Percentiles rank a stretch among this genome's conserved stretches.
Evolutionary conservation across 2,888 invertebrate genomes (phyloP).

Genomic region (Papilio elwesi): DNA sequence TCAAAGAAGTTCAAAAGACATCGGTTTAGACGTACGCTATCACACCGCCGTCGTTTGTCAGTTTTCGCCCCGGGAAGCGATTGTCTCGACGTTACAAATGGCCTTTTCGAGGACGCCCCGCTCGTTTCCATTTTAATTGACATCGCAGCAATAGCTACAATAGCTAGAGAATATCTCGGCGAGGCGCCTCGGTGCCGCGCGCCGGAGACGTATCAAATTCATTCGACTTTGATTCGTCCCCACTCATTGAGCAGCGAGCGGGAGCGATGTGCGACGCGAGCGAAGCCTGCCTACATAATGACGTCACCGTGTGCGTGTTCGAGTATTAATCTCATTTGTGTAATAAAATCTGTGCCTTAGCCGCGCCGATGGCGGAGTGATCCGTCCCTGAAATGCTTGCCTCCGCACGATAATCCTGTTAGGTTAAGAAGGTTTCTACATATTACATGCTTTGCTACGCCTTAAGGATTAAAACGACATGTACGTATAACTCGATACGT

Average conservation of each 20-base stretch:
- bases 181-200: conserved; percentile 44
- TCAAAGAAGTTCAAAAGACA: conserved; percentile 82
- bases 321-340: conserved; percentile 83
- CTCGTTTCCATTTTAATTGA: conserved; percentile 72
- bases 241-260: conserved; percentile 43
- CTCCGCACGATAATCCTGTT: conserved; percentile 88
- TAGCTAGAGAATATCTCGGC: conserved; percentile 46
- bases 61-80: conserved; percentile 70
- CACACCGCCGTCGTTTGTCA: conserved; percentile 74
- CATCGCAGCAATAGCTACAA: conserved; percentile 51
- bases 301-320: conserved; percentile 59
- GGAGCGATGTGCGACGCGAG: not conserved
- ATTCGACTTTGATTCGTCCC: conserved; percentile 51
- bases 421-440: conserved; percentile 89
- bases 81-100: conserved; percentile 75
- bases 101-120: conserved; percentile 68
- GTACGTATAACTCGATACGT: conserved; percentile 74
- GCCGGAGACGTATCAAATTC: conserved; percentile 45
- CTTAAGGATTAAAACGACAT: conserved; percentile 86
- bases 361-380: conserved; percentile 74
- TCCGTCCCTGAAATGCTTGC: conserved; percentile 85
- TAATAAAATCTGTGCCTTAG: conserved; percentile 84
- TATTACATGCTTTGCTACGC: conserved; percentile 88
- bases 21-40: conserved; percentile 76
- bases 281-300: conserved; percentile 52